Evolutionary conservation across 1,140 invertebrate genomes (phyloP), one percentile per base, ranked within the genome.

Genomic region (Oedothorax gibbosus): DNA sequence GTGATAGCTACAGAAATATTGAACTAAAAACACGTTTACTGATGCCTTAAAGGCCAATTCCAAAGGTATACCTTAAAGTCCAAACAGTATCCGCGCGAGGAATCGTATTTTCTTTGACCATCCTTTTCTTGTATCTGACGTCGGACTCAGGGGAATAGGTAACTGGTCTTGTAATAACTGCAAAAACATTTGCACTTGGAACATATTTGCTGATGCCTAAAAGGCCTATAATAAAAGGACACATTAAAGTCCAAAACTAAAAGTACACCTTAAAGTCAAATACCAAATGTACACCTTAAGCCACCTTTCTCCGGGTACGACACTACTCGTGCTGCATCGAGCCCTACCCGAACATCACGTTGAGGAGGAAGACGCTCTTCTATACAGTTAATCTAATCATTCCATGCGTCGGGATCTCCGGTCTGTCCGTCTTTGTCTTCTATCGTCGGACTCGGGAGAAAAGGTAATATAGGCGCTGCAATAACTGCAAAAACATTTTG

Each of bases 111-210:
- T 98, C 15, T 91, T 93, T 99, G 76, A 99, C 98, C 2, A 96
- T 99, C 15, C 93, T 99, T 68, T 98, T 98, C 18, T 99, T 99
- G 92, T 99, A 99, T 91, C 91, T 99, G 88, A 98, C 98, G 72
- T 99, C 97, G 21, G 98, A 99, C 91, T 98, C 96, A 90, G 98
- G 97, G 85, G 98, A 99, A 92, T 99, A 99, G 93, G 96, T 99
- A 35, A 35, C 35, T 35, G 35, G 35, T 35, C 35, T 5, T 35
- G 35, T 35, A 2, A 35, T 2, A 35, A 35, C 35, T 35, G 1
- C 35, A 35, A 35, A 35, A 35, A 35, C 35, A 35, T 35, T 35
- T 35, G 35, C 35, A 35, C 35, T 35, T 2, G 35, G 5, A 35
- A 35, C 35, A 35, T 35, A n/a, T n/a, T n/a, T n/a, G n/a, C n/a